Conservation (phyloP, 2,888 invertebrate genomes). For the Chrysotoxum bicinctum region DNA sequence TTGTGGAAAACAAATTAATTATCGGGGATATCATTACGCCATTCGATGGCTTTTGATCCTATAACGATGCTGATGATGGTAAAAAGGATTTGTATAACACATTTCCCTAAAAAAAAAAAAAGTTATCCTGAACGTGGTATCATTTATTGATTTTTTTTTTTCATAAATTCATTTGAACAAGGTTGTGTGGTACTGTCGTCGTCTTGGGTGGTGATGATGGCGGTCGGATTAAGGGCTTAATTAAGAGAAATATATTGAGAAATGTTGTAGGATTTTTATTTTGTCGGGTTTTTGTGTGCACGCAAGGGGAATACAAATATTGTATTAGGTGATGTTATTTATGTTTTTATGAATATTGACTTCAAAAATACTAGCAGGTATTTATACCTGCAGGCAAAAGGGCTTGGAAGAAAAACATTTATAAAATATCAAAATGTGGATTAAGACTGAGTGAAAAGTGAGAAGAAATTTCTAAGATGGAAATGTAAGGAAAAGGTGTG, state of each 20-base stretch:
- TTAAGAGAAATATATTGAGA: conserved; percentile 15
- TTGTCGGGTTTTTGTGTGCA: neutral
- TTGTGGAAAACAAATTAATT: conserved; percentile 65
- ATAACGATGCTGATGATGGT: conserved; percentile 20
- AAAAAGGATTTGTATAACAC: conserved; percentile 46
- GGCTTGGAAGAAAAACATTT: no score
- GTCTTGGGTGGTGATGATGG: conserved; percentile 48
- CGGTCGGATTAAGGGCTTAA: conserved; percentile 28
- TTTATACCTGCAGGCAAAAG: no score
- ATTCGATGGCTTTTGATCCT: conserved; percentile 56
- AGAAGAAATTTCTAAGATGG: no score
- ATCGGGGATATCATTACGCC: conserved; percentile 53
- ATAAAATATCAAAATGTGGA: no score
- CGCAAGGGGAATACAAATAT: neutral
- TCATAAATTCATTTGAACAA: neutral
- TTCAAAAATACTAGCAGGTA: neutral
- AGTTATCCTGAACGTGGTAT: conserved; percentile 16
- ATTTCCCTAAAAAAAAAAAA: conserved; percentile 17
- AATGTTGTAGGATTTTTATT: neutral
- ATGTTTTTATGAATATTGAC: neutral
- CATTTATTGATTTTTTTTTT: conserved; percentile 52
- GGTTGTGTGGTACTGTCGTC: conserved; percentile 17
- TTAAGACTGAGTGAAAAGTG: no score
- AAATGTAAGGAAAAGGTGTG: no score
- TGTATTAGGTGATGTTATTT: neutral